Conservation (phyloP, 2,797 vertebrate species). For the Protosalanx chinensis region DNA sequence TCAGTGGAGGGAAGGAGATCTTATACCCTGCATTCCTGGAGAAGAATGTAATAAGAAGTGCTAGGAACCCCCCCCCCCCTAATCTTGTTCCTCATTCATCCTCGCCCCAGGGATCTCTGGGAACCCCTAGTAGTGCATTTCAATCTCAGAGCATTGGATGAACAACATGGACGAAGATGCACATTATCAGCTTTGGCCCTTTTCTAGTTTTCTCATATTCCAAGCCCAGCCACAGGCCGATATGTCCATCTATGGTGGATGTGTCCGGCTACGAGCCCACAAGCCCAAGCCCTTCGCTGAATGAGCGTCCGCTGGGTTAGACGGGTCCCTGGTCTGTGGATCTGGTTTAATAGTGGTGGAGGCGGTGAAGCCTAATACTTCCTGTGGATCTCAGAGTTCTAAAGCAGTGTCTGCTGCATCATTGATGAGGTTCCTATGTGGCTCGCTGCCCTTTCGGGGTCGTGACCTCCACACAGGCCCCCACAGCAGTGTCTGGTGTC, state of each 20-base stretch:
- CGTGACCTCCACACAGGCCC: slow-evolving; percentile 26
- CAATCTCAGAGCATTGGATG: slow-evolving; percentile 3
- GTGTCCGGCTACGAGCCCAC: neutral
- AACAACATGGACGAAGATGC: neutral
- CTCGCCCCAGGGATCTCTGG: neutral
- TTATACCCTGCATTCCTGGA: neutral
- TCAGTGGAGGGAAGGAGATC: no score
- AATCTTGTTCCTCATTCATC: slow-evolving; percentile 6
- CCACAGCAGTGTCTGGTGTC: slow-evolving; percentile 38
- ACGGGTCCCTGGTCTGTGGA: neutral
- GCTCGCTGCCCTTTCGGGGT: slow-evolving; percentile 26
- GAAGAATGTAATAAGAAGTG: neutral
- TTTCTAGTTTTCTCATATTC: neutral
- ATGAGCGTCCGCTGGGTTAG: neutral
- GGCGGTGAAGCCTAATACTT: slow-evolving; percentile 23
- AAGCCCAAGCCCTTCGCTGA: neutral
- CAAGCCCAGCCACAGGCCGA: neutral
- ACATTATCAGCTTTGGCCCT: neutral
- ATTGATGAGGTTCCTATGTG: slow-evolving; percentile 31
- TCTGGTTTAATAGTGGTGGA: slow-evolving; percentile 18
- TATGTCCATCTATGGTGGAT: neutral
- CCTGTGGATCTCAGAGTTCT: slow-evolving; percentile 28
- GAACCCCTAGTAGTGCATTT: neutral
- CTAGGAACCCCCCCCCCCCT: neutral
- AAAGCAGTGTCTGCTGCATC: slow-evolving; percentile 29